Percentiles rank a stretch among this genome's conserved stretches.
Evolutionary conservation across 2,797 vertebrate genomes (phyloP).

Genomic region (Cyprinodon diabolis): DNA sequence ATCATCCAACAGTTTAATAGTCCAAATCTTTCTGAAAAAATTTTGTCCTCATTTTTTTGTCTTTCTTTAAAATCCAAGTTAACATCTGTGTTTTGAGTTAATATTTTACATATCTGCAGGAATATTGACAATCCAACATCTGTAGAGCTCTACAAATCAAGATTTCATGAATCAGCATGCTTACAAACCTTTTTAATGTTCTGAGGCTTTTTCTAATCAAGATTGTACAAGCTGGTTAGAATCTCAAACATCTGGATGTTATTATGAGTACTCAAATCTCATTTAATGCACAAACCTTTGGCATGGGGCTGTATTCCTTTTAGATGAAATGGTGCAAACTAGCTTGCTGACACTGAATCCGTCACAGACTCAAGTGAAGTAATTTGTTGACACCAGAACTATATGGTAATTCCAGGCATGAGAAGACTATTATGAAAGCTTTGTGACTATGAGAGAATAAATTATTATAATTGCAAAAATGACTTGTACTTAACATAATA

Average conservation of each 20-base stretch:
- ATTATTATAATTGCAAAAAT: neutral
- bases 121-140: neutral
- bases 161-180: neutral
- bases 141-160: neutral
- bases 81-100: neutral
- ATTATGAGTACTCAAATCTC: neutral
- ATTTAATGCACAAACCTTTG: neutral
- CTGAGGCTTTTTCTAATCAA: neutral
- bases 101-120: neutral
- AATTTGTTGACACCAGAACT: neutral
- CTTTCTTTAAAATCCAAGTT: neutral
- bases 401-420: neutral
- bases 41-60: neutral
- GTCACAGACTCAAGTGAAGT: neutral
- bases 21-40: neutral
- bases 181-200: neutral
- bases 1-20: neutral
- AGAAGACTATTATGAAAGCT: neutral
- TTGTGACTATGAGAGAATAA: neutral
- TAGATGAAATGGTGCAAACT: neutral
- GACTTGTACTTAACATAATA: neutral
- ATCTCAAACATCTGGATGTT: constrained; percentile 2
- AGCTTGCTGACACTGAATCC: neutral
- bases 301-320: neutral
- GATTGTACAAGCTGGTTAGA: neutral